phyloP scores from a whole-genome alignment of 2,797 vertebrate genomes.

The Centropyge bicolor region DNA sequence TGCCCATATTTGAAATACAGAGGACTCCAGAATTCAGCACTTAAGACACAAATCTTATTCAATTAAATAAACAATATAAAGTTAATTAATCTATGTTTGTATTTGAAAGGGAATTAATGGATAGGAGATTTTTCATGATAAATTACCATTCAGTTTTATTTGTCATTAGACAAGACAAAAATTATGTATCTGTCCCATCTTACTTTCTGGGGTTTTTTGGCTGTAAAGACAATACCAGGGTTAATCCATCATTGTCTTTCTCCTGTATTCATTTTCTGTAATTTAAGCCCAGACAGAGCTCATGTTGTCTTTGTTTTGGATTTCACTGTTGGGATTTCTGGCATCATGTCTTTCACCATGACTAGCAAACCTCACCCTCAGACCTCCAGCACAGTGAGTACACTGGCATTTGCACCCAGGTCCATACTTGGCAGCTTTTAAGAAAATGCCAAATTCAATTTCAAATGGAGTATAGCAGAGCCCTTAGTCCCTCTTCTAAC shows the following conservation, averaged over 20 bases:
- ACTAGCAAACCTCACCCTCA: conserved; percentile 13
- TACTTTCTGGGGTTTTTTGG: neutral
- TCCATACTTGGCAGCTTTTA: conserved; percentile 15
- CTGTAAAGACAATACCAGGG: conserved; percentile 1
- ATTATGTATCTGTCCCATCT: neutral
- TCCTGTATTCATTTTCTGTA: conserved; percentile 8
- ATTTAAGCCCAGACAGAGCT: conserved; percentile 4
- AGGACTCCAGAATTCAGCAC: neutral
- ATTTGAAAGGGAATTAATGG: neutral
- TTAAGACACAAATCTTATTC: neutral
- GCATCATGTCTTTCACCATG: conserved; percentile 32
- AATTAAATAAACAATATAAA: neutral
- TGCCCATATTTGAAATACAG: neutral
- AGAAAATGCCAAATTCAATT: conserved; percentile 34
- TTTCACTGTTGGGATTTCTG: conserved; percentile 12
- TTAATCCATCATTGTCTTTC: neutral
- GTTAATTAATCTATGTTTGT: neutral
- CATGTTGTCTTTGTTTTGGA: conserved; percentile 34
- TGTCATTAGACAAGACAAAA: neutral
- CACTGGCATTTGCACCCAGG: conserved; percentile 25
- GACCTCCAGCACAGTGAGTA: conserved; percentile 13
- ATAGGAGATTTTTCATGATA: neutral
- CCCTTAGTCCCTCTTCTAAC: conserved; percentile 33
- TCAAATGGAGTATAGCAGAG: conserved; percentile 24
- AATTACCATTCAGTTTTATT: neutral